A percentile compares a stretch with the other conserved stretches of the same genome.
phyloP scores from a whole-genome alignment of 1,140 invertebrate genomes.

The Tetramorium simillimum region DNA sequence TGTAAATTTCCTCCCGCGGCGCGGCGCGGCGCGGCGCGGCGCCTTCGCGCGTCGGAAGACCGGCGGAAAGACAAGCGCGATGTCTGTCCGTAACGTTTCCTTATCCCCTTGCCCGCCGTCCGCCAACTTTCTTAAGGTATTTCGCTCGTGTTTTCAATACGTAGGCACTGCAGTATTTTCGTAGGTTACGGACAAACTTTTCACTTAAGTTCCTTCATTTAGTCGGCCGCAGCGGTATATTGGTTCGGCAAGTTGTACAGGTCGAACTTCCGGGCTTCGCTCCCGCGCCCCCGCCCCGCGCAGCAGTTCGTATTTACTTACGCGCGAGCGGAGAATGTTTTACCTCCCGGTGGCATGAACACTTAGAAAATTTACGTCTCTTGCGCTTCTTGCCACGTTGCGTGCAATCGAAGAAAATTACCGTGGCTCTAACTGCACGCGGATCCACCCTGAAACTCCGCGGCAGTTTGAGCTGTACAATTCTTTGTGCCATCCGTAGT shows the following conservation, averaged over 20 bases:
- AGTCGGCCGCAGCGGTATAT: constrained; percentile 78
- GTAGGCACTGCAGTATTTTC: constrained; percentile 76
- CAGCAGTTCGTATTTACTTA: constrained; percentile 75
- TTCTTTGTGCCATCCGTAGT: constrained; percentile 49
- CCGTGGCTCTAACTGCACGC: background rate
- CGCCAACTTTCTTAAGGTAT: constrained; percentile 62
- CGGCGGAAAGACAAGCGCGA: constrained; percentile 43
- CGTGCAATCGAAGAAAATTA: constrained; percentile 63
- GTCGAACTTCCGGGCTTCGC: constrained; percentile 71
- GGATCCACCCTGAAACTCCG: constrained; percentile 17
- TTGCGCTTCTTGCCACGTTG: constrained; percentile 54
- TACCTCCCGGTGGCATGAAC: constrained; percentile 67
- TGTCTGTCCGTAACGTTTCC: constrained; percentile 32
- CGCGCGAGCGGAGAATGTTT: constrained; percentile 75
- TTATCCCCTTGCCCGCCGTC: constrained; percentile 20
- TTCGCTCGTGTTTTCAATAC: constrained; percentile 73
- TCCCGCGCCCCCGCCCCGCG: constrained; percentile 15
- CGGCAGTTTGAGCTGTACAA: background rate
- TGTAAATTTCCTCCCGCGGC: constrained; percentile 66
- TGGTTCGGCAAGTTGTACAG: constrained; percentile 79
- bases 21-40: constrained; percentile 26
- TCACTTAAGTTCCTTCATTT: constrained; percentile 82
- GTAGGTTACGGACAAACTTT: constrained; percentile 79
- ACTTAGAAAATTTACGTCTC: constrained; percentile 63
- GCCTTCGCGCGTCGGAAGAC: constrained; percentile 29